These are phyloP conservation scores for Poeciliopsis turrubarensis DNA, from an alignment of 2,113 vertebrate genomes.

Conservation along the genomic window DNA sequence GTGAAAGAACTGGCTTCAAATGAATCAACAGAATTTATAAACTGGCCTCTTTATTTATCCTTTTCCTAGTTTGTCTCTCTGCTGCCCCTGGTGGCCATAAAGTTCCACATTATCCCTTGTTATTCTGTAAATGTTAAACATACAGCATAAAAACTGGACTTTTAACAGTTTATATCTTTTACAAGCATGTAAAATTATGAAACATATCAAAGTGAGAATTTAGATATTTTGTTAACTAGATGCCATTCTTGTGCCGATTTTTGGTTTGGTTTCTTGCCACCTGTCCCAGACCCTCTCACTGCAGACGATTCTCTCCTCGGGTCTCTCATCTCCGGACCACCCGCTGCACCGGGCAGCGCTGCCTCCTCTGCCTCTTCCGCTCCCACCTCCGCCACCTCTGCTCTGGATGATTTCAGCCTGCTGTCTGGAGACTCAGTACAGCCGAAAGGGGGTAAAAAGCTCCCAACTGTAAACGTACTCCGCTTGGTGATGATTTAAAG, in stretches of 20 bases:
- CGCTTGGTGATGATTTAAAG: background rate
- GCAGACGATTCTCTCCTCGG: conserved; percentile 92
- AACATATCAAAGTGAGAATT: background rate
- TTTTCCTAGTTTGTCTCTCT: background rate
- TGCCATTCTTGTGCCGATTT: background rate
- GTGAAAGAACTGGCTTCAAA: background rate
- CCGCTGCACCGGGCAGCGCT: conserved; percentile 41
- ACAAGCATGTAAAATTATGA: background rate
- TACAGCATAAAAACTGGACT: background rate
- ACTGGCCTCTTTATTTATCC: background rate
- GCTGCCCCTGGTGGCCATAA: background rate
- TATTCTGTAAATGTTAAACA: background rate
- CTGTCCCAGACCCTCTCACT: conserved; percentile 84
- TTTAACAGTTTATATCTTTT: too few species aligned
- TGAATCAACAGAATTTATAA: background rate
- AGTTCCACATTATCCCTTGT: background rate
- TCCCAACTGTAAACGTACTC: background rate
- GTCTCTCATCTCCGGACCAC: conserved; percentile 88
- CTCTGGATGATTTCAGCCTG: conserved; percentile 92
- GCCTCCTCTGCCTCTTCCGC: conserved; percentile 65
- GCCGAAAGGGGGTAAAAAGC: conserved; percentile 84
- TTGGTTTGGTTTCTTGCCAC: background rate
- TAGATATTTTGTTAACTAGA: background rate
- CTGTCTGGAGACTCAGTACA: conserved; percentile 84
- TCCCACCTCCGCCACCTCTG: conserved; percentile 67